Evolutionary conservation across 2,113 vertebrate genomes (phyloP).

Genomic region (Illadopsis cleaveri): DNA sequence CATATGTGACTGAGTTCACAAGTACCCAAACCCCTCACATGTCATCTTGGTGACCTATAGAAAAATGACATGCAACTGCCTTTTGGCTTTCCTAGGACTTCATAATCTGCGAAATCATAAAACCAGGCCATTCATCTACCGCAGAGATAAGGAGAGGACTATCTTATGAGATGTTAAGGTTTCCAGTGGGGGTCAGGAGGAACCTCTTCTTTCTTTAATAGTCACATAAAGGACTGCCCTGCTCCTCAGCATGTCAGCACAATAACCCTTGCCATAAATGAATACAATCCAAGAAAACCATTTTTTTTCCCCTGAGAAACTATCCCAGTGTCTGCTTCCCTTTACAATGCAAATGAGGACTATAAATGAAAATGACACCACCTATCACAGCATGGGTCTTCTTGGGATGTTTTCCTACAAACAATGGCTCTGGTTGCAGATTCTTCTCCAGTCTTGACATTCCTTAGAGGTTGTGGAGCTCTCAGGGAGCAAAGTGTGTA

Average conservation of each 20-base stretch:
- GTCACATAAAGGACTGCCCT: background rate
- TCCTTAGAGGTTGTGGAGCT: background rate
- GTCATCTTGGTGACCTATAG: background rate
- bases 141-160: background rate
- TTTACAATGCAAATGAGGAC: background rate
- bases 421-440: fast-evolving
- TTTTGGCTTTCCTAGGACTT: background rate
- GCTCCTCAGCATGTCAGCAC: background rate
- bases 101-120: background rate
- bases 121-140: background rate
- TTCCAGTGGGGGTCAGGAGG: background rate
- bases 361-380: background rate
- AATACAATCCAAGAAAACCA: background rate
- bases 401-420: background rate
- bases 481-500: fast-evolving
- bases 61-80: background rate
- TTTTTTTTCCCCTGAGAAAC: background rate
- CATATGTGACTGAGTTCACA: background rate
- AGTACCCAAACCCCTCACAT: background rate
- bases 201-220: background rate
- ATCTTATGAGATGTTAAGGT: background rate
- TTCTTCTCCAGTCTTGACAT: background rate
- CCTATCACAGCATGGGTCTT: background rate
- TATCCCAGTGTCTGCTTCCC: background rate
- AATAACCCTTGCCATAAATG: background rate